A percentile compares a stretch with the other conserved stretches of the same genome.
These are phyloP conservation scores for Rhinophrynus dorsalis DNA, from an alignment of 2,797 vertebrate species.

Conservation along the genomic window DNA sequence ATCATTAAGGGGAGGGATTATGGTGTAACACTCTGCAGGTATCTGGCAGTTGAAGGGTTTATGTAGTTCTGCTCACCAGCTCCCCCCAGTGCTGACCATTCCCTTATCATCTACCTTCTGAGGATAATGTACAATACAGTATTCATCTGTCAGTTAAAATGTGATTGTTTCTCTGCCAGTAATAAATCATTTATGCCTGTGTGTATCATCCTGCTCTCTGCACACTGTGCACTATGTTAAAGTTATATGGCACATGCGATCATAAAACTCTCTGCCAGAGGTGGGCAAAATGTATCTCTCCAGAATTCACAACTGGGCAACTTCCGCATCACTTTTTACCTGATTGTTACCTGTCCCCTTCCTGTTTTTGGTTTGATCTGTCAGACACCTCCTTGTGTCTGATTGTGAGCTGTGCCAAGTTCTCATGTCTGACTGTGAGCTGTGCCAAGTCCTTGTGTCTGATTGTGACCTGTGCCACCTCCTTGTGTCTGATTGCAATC, in stretches of 20 bases:
- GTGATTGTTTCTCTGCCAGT: constrained; percentile 26
- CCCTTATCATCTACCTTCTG: neutral
- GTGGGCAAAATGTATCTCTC: too few species aligned
- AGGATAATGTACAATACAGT: constrained; percentile 39
- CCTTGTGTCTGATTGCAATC: neutral
- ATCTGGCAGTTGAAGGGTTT: constrained; percentile 12
- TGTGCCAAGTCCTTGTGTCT: neutral
- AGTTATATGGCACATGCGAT: too few species aligned
- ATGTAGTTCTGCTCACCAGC: constrained; percentile 19
- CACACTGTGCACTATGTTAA: neutral
- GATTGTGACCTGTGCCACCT: neutral
- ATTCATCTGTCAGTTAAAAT: constrained; percentile 46
- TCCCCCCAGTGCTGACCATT: constrained; percentile 10
- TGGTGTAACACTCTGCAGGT: neutral
- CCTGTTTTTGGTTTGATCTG: too few species aligned
- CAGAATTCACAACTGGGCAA: too few species aligned
- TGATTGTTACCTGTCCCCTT: neutral
- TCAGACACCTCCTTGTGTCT: too few species aligned
- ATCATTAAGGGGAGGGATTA: neutral
- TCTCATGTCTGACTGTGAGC: neutral
- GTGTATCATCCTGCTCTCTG: constrained; percentile 37
- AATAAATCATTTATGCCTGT: constrained; percentile 45
- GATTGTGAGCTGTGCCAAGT: neutral
- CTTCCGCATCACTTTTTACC: too few species aligned
- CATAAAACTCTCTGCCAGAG: too few species aligned